Conservation (phyloP, 2,113 vertebrate genomes). For the Hepsetus odoe region DNA sequence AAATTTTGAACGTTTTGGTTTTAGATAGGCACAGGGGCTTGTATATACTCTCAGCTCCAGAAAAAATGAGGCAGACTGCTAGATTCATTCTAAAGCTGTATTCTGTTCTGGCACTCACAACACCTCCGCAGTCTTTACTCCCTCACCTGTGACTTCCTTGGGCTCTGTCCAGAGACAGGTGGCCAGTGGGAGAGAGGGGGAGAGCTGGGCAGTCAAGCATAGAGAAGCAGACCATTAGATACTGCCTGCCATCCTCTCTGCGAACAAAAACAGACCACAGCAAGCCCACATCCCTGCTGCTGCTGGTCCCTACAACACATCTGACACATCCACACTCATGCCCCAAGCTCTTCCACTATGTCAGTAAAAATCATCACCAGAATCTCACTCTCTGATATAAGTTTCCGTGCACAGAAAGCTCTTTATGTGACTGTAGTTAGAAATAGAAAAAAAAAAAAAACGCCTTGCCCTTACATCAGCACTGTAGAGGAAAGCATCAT, state of each 20-base stretch:
- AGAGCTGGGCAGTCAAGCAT: slow-evolving; percentile 68
- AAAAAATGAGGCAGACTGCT: background rate
- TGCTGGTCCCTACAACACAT: slow-evolving; percentile 48
- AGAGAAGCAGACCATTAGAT: slow-evolving; percentile 72
- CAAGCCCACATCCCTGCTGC: slow-evolving; percentile 61
- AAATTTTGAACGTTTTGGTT: too few species aligned
- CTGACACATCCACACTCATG: slow-evolving; percentile 33
- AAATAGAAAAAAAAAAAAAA: too few species aligned
- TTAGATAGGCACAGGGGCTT: background rate
- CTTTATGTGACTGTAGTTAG: too few species aligned
- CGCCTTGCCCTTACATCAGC: slow-evolving; percentile 4
- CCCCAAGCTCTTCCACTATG: too few species aligned
- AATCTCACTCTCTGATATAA: background rate
- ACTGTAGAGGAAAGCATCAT: slow-evolving; percentile 20
- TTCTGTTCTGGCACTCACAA: slow-evolving; percentile 14
- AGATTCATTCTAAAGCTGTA: background rate
- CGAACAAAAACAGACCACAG: slow-evolving; percentile 63
- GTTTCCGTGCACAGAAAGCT: background rate
- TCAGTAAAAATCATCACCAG: background rate
- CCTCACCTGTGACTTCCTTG: slow-evolving; percentile 51
- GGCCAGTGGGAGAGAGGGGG: slow-evolving; percentile 64
- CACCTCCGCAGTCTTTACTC: slow-evolving; percentile 51
- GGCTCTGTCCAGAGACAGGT: slow-evolving; percentile 67
- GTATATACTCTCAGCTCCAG: background rate
- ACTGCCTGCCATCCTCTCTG: slow-evolving; percentile 61